Conservation (phyloP, 2,797 vertebrate genomes). For the Alca torda region DNA sequence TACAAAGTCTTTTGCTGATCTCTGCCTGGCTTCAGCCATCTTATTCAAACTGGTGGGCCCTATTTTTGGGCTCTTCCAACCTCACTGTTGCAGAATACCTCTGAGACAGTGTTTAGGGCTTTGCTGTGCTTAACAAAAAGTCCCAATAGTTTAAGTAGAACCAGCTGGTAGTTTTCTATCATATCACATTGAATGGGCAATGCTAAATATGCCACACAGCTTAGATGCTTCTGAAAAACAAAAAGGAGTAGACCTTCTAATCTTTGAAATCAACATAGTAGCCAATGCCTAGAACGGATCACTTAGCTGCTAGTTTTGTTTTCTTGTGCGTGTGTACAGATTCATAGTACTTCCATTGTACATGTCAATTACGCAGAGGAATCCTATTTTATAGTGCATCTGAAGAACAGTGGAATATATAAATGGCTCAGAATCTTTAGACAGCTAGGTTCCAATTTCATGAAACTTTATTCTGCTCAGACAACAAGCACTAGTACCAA, state of each 20-base stretch:
- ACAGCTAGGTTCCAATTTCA: not conserved
- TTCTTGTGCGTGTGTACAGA: not conserved
- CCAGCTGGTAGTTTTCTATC: not conserved
- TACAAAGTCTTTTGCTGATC: not conserved
- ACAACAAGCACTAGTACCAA: not conserved
- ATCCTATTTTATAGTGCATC: not conserved
- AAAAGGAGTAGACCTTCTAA: not conserved
- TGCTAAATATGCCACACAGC: not conserved
- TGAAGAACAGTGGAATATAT: not conserved
- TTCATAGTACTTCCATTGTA: not conserved
- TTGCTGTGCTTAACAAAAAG: not conserved
- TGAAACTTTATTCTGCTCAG: not conserved
- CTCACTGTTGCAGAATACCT: fast-evolving
- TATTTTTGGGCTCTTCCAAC: not conserved
- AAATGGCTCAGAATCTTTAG: not conserved
- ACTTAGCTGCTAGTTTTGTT: not conserved
- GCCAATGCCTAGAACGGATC: not conserved
- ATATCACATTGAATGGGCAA: not conserved
- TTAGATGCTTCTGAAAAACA: not conserved
- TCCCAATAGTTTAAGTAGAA: not conserved
- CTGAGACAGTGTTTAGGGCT: not conserved
- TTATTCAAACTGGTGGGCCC: not conserved
- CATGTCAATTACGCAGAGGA: not conserved
- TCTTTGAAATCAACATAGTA: not conserved
- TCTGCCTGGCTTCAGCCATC: not conserved